Evolutionary conservation across 2,113 vertebrate genomes (phyloP).

Genomic region (Corythoichthys intestinalis): DNA sequence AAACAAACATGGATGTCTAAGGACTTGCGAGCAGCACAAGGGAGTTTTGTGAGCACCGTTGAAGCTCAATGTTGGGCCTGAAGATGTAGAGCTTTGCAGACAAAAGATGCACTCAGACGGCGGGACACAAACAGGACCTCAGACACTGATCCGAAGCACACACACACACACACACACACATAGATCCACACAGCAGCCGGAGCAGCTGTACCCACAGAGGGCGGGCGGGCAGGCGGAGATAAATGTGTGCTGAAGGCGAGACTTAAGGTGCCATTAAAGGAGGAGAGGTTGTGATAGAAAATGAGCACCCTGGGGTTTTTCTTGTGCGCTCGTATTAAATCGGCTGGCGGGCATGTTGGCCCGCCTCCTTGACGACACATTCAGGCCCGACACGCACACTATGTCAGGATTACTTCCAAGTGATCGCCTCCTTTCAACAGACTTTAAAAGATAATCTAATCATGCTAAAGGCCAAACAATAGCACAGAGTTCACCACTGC

Average conservation of each 20-base stretch:
- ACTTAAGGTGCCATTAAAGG: conserved; percentile 66
- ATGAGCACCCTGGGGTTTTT: conserved; percentile 58
- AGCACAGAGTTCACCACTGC: conserved; percentile 54
- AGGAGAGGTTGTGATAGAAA: conserved; percentile 58
- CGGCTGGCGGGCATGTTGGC: conserved; percentile 49
- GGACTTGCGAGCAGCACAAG: conserved; percentile 10
- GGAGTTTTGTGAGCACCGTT: background rate
- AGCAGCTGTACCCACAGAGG: conserved; percentile 66
- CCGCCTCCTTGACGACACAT: conserved; percentile 24
- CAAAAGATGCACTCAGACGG: conserved; percentile 42
- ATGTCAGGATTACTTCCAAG: conserved; percentile 71
- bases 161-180: conserved; percentile 9
- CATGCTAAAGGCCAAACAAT: conserved; percentile 72
- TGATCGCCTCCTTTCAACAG: conserved; percentile 73
- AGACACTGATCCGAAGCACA: conserved; percentile 48
- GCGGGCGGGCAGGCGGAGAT: conserved; percentile 42
- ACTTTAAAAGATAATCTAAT: conserved; percentile 76
- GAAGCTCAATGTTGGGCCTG: conserved; percentile 40
- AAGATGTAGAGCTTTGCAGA: conserved; percentile 35
- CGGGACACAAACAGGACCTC: conserved; percentile 41
- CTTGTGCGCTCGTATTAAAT: conserved; percentile 33
- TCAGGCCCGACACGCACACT: conserved; percentile 39
- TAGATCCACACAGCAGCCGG: conserved; percentile 22
- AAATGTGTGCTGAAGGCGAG: conserved; percentile 54
- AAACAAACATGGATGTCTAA: background rate